Evolutionary conservation across 2,113 vertebrate species (phyloP).

Genomic region (Nyctereutes procyonoides): DNA sequence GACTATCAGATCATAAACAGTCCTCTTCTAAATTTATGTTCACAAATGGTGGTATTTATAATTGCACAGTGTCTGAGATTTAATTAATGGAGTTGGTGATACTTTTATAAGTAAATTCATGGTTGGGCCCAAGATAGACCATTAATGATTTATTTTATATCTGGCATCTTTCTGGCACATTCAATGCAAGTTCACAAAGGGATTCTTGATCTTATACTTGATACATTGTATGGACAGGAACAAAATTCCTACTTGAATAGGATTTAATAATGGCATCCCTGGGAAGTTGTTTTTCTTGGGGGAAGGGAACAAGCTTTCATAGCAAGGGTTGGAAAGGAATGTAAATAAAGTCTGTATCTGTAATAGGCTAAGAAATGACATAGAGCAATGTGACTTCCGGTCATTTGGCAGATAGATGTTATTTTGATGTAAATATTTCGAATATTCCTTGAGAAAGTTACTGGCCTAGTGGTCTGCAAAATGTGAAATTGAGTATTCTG

Average conservation of each 20-base stretch:
- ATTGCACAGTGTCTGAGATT: background rate
- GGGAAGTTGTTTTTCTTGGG: background rate
- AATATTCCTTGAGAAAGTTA: background rate
- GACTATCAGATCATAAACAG: background rate
- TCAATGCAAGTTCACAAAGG: background rate
- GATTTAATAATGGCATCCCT: background rate
- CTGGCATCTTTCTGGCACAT: constrained; percentile 30
- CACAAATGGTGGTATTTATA: background rate
- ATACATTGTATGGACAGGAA: constrained; percentile 11
- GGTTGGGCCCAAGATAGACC: background rate
- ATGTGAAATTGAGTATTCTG: constrained; percentile 1
- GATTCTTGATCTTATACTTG: background rate
- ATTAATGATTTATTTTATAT: background rate
- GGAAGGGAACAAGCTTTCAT: background rate
- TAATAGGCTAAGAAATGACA: background rate
- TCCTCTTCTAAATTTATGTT: constrained; percentile 35
- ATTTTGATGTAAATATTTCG: constrained; percentile 66
- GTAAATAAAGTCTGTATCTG: constrained; percentile 51
- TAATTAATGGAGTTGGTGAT: constrained; percentile 40
- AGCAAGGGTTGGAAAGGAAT: background rate
- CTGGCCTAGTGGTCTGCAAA: background rate
- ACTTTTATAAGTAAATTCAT: constrained; percentile 61
- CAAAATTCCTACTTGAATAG: constrained; percentile 16
- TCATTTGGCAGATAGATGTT: background rate
- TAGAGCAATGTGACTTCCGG: background rate